Percentiles rank a stretch among this genome's conserved stretches.
Evolutionary conservation across 2,113 vertebrate species (phyloP).

Genomic region (Guaruba guarouba): DNA sequence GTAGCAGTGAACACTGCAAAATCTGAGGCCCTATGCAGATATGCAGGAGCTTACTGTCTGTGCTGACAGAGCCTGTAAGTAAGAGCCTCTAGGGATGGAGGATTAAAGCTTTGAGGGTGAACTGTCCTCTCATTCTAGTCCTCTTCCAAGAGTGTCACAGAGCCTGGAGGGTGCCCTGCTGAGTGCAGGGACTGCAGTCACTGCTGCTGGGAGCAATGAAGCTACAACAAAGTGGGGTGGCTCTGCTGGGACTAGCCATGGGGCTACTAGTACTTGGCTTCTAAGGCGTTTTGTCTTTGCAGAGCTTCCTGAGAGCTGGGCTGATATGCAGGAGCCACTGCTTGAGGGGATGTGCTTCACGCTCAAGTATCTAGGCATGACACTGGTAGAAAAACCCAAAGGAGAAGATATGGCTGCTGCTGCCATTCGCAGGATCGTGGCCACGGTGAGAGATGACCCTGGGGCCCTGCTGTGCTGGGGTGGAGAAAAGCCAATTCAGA

Average conservation of each 20-base stretch:
- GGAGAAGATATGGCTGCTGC: slow-evolving; percentile 90
- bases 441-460: slow-evolving; percentile 70
- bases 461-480: not conserved
- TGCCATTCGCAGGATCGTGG: slow-evolving; percentile 85
- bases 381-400: slow-evolving; percentile 88
- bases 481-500: not conserved
- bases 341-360: slow-evolving; percentile 90
- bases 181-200: not conserved
- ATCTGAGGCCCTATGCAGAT: not conserved
- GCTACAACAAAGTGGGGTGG: not conserved
- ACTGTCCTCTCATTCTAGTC: not conserved
- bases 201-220: not conserved
- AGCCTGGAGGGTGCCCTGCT: not conserved
- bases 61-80: not conserved
- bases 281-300: not conserved
- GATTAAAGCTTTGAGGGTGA: not conserved
- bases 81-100: not conserved
- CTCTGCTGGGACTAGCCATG: not conserved
- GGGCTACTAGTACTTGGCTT: not conserved
- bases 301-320: slow-evolving; percentile 89
- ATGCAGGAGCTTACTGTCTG: not conserved
- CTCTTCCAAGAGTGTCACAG: not conserved
- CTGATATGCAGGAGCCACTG: slow-evolving; percentile 85
- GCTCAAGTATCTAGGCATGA: slow-evolving; percentile 91
- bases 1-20: not conserved